These are phyloP conservation scores for Cyclophora albipunctata DNA, from an alignment of 2,888 invertebrate genomes.

Conservation along the genomic window DNA sequence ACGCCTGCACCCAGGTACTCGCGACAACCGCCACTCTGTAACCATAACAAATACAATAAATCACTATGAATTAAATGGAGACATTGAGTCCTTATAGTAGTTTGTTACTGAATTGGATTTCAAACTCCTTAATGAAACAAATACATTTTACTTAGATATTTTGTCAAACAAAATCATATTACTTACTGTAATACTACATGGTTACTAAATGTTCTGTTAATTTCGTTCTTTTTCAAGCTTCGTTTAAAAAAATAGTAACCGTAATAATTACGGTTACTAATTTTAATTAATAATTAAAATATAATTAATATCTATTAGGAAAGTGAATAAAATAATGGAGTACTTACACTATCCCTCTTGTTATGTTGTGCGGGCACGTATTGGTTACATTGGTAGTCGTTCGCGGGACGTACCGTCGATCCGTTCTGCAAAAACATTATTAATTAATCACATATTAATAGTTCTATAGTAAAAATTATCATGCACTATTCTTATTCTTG, in stretches of 20 bases:
- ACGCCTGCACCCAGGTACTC: conserved; percentile 38
- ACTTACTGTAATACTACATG: no score
- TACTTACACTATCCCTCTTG: conserved; percentile 66
- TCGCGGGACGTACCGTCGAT: conserved; percentile 51
- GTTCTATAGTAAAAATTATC: no score
- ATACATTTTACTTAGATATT: not conserved
- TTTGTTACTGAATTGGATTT: not conserved
- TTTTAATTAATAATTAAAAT: no score
- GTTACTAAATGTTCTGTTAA: no score
- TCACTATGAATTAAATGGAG: not conserved
- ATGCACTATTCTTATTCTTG: no score
- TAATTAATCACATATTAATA: not conserved
- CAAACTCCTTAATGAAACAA: not conserved
- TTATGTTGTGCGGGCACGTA: conserved; percentile 61
- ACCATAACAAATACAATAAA: conserved; percentile 1
- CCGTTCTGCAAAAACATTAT: conserved; percentile 39
- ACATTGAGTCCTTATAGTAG: not conserved
- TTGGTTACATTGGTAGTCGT: conserved; percentile 68
- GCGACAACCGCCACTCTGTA: conserved; percentile 62
- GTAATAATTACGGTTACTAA: no score
- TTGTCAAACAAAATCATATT: not conserved
- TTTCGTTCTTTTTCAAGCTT: no score
- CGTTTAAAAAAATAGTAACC: no score
- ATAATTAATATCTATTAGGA: no score
- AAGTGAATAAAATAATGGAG: no score